Base-by-base conservation (phyloP, 1,140 invertebrate genomes). In the Brachionus koreanus region DNA sequence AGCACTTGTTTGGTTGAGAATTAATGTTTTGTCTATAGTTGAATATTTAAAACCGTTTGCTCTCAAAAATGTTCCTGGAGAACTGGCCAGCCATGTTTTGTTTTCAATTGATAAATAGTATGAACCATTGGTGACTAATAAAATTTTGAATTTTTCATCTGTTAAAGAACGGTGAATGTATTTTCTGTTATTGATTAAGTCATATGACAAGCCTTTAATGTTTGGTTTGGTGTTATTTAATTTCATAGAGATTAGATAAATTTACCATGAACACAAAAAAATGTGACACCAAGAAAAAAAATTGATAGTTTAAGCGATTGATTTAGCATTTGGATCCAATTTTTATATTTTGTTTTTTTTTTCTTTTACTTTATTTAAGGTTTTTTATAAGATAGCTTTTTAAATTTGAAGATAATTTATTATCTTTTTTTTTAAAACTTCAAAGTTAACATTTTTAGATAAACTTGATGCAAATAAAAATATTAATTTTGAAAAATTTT, bases 11-110 rank as follows among this genome's bases (percentile, higher is more conserved):
- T 43, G 13, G 6, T 79, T 79, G 12, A 79, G 49, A 37, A 61
- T 42, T 6, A 79, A 12, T 25, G 16, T 79, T 43, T 61, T 79
- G 29, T 57, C 35, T 9, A 39, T 6, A 0, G 46, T 79, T 2
- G 33, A 19, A 19, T 79, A 79, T 16, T 10, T 42, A 42, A 57
- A 29, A 23, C 49, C 25, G 12, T 79, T 79, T 4, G 76, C 76
- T 79, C 76, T 79, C 2, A 79, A 25, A 57, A 57, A 79, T 5
- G 76, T 79, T 33, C 25, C 43, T 39, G 35, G 33, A 65, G 76
- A 57, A 61, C 61, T 79, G 12, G 33, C 13, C 19, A 79, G n/a
- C 76, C 76, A 79, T 25, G 76, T 79, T 10, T 19, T 57, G 35
- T 79, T 79, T 25, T 79, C 57, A 13, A 79, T 23, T 43, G 35